A percentile compares a stretch with the other conserved stretches of the same genome.
phyloP scores from a whole-genome alignment of 2,888 invertebrate species.

The Platynereis dumerilii region DNA sequence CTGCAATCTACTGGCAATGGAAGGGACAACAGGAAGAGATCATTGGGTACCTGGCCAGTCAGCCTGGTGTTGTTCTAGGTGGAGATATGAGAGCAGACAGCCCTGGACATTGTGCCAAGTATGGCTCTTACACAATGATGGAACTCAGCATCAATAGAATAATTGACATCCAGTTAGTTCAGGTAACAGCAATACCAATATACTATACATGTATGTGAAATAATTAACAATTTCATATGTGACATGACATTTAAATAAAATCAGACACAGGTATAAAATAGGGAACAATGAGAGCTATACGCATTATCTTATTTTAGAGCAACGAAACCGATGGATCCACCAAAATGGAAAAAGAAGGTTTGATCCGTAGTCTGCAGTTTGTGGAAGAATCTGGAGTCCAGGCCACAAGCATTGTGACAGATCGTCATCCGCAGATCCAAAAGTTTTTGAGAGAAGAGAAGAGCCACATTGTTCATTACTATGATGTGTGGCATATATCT shows the following conservation, averaged over 20 bases:
- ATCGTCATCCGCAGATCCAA: not conserved
- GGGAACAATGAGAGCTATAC: too few relatives aligned
- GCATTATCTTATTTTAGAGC: not conserved
- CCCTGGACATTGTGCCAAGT: slow-evolving; percentile 4
- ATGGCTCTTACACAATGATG: slow-evolving; percentile 10
- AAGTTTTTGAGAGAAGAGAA: not conserved
- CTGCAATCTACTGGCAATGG: not conserved
- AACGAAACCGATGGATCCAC: not conserved
- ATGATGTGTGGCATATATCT: not conserved
- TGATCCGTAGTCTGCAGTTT: not conserved
- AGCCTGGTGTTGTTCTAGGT: not conserved
- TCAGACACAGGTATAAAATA: too few relatives aligned
- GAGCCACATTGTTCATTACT: not conserved
- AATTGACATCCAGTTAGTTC: slow-evolving; percentile 3
- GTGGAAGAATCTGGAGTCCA: not conserved
- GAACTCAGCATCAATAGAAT: not conserved
- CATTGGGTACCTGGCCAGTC: not conserved
- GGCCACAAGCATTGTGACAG: not conserved
- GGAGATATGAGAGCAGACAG: slow-evolving; percentile 8
- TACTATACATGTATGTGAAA: not conserved
- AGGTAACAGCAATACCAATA: not conserved
- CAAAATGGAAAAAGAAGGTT: not conserved
- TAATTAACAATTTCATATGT: not conserved
- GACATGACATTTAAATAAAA: too few relatives aligned
- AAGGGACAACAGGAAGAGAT: not conserved